These are phyloP conservation scores for Oncorhynchus nerka DNA, from an alignment of 2,113 vertebrate species.

Conservation along the genomic window DNA sequence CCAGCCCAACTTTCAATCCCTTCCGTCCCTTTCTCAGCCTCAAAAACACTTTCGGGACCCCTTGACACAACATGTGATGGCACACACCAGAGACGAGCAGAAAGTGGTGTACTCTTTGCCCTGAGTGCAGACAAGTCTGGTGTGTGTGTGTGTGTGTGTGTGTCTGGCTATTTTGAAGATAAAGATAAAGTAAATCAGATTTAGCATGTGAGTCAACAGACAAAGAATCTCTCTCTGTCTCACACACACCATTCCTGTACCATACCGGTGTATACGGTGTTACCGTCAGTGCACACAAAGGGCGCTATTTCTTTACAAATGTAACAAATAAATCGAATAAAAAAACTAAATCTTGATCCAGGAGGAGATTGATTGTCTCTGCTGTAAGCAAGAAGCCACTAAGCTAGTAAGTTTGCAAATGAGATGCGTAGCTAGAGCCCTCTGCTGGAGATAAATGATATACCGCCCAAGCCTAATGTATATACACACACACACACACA, in stretches of 20 bases:
- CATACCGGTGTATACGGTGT: too few species aligned
- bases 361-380: too few species aligned
- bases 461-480: not conserved
- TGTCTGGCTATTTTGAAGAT: constrained; percentile 32
- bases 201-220: constrained; percentile 34
- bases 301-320: too few species aligned
- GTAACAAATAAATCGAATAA: too few species aligned
- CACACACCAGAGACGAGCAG: not conserved
- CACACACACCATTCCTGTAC: not conserved
- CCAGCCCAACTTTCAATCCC: not conserved
- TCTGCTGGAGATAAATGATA: too few species aligned
- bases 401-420: too few species aligned
- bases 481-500: not conserved
- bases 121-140: not conserved
- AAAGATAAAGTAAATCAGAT: constrained; percentile 40
- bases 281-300: too few species aligned
- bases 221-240: constrained; percentile 27
- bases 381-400: too few species aligned
- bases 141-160: constrained; percentile 2
- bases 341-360: too few species aligned
- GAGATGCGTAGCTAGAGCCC: not conserved
- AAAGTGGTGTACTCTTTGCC: too few species aligned
- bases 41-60: not conserved
- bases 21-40: not conserved
- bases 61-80: constrained; percentile 12